Conservation (phyloP, 2,113 vertebrate genomes). For the Hylia prasina region DNA sequence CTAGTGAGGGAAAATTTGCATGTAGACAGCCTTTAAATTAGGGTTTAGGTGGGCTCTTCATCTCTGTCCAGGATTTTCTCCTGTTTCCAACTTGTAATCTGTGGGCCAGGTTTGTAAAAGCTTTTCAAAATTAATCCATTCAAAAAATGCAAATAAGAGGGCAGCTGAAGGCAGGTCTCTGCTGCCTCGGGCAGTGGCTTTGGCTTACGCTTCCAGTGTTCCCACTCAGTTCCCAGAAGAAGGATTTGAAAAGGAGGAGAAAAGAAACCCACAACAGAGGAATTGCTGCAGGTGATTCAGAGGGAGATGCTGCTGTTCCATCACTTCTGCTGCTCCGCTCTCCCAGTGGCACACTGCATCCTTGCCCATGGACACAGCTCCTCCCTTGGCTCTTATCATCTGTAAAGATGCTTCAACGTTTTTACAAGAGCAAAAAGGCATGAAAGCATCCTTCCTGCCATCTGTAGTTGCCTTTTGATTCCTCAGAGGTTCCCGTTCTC, state of each 20-base stretch:
- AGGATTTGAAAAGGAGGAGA: background rate
- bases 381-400: background rate
- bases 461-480: background rate
- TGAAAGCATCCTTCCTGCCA: background rate
- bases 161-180: slow-evolving; percentile 1
- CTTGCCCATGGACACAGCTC: background rate
- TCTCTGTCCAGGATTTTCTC: background rate
- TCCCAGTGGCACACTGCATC: fast-evolving
- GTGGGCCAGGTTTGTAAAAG: background rate
- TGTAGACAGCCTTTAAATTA: background rate
- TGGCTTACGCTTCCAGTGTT: background rate
- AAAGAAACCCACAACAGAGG: background rate
- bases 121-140: background rate
- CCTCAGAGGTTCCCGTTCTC: background rate
- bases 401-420: background rate
- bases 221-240: background rate
- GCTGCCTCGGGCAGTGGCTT: background rate
- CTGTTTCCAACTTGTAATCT: background rate
- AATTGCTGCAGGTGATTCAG: background rate
- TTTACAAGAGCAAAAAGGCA: background rate
- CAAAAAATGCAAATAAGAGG: background rate
- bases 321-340: fast-evolving
- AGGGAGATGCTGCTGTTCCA: background rate
- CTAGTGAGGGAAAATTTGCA: background rate
- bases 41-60: background rate